These are phyloP conservation scores for Burhinus oedicnemus DNA, from an alignment of 2,113 vertebrate species.

Conservation along the genomic window DNA sequence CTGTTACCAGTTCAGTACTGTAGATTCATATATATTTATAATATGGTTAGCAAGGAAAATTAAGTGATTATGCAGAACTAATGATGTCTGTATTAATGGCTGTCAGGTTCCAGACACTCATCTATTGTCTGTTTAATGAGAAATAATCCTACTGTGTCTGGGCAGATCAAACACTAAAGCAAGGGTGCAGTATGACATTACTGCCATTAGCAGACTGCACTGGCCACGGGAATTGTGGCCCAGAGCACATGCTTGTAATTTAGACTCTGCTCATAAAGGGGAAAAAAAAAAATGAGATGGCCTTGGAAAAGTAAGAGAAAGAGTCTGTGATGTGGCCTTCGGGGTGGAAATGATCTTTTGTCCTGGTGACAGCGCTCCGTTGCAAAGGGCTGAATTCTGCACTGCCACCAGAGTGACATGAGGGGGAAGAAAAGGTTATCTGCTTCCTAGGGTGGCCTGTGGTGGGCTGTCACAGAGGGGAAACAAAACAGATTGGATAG, in stretches of 20 bases:
- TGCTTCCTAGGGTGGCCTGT: not conserved
- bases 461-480: not conserved
- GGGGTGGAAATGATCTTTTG: not conserved
- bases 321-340: not conserved
- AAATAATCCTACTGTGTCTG: not conserved
- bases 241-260: not conserved
- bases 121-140: not conserved
- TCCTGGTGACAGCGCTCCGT: not conserved
- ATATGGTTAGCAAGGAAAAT: conserved; percentile 23
- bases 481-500: not conserved
- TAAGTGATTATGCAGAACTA: not conserved
- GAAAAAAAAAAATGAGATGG: not conserved
- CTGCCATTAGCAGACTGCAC: not conserved
- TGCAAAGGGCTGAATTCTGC: not conserved
- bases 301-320: not conserved
- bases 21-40: not conserved
- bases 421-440: not conserved
- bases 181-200: not conserved
- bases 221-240: not conserved
- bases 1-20: not conserved
- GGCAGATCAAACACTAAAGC: not conserved
- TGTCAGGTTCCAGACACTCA: not conserved
- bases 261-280: not conserved
- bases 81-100: not conserved
- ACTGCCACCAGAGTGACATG: not conserved